Percentiles rank a stretch among this genome's conserved stretches.
Conservation (phyloP, 2,888 invertebrate genomes). For the Megastigmus dorsalis region DNA sequence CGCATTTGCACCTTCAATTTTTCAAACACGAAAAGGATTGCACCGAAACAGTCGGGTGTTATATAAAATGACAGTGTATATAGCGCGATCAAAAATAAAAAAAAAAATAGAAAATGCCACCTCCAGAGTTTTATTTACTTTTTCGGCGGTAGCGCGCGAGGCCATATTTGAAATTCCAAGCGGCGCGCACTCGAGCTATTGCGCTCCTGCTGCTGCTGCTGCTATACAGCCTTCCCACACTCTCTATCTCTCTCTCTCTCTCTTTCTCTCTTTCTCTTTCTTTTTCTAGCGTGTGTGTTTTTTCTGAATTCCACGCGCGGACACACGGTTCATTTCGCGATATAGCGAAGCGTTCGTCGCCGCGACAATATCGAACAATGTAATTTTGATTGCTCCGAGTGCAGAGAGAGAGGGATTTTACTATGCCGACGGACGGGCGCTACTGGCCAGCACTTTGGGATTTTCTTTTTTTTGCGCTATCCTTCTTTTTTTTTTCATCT, state of each 20-base stretch:
- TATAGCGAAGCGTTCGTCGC: neutral
- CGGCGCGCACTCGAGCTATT: constrained; percentile 4
- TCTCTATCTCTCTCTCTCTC: neutral
- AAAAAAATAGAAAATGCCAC: neutral
- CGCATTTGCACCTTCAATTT: neutral
- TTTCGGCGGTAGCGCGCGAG: neutral
- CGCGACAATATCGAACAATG: constrained; percentile 47
- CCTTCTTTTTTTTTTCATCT: neutral
- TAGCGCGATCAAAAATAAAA: neutral
- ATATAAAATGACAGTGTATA: too few relatives aligned
- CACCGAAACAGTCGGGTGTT: neutral
- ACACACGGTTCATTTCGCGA: constrained; percentile 15
- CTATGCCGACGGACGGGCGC: constrained; percentile 3
- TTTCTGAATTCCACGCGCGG: neutral
- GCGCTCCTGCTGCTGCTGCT: too few relatives aligned
- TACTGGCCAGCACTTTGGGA: too few relatives aligned
- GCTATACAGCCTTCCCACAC: neutral
- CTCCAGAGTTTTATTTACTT: neutral
- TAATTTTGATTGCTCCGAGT: constrained; percentile 40
- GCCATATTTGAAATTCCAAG: constrained; percentile 31
- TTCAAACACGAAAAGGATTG: neutral
- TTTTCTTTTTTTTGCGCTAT: constrained; percentile 4
- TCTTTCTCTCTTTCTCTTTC: neutral
- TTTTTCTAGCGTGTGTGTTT: neutral
- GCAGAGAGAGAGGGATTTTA: constrained; percentile 34